Evolutionary conservation across 2,888 invertebrate species (phyloP).

Genomic region (Heteropelma amictum): DNA sequence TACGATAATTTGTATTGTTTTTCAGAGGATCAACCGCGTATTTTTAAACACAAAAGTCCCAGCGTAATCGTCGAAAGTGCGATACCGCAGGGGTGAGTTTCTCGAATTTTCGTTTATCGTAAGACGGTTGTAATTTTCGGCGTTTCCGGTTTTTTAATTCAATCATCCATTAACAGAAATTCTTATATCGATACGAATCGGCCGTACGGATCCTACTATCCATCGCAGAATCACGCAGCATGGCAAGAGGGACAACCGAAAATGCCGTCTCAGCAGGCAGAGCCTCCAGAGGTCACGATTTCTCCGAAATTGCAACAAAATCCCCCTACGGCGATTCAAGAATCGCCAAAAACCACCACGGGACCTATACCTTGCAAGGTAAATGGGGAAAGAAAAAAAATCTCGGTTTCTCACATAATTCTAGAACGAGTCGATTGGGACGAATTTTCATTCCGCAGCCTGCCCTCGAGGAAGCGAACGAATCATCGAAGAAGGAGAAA

Average conservation of each 20-base stretch:
- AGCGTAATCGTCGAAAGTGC: conserved; percentile 66
- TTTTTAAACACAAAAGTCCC: conserved; percentile 72
- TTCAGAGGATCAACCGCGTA: conserved; percentile 67
- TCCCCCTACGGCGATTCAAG: conserved; percentile 16
- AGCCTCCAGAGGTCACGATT: conserved; percentile 37
- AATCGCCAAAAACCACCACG: conserved; percentile 48
- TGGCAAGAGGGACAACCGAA: conserved; percentile 68
- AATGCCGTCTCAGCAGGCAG: conserved; percentile 34
- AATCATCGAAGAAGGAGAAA: conserved; percentile 12
- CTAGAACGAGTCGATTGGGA: neutral
- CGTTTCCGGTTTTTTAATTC: neutral
- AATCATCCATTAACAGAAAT: conserved; percentile 30
- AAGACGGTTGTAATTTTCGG: neutral
- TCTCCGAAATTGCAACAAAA: conserved; percentile 48
- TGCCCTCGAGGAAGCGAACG: conserved; percentile 18
- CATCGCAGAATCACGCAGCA: conserved; percentile 62
- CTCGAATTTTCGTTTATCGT: neutral
- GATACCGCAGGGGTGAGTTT: conserved; percentile 42
- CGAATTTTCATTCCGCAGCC: too few species aligned
- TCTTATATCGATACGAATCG: conserved; percentile 61
- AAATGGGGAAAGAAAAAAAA: neutral
- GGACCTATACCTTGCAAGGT: conserved; percentile 54
- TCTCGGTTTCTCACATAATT: neutral
- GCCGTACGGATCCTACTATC: conserved; percentile 65
- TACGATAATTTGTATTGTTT: neutral